Percentiles rank a stretch among this genome's conserved stretches.
These are phyloP conservation scores for Phrynocephalus vlangalii DNA, from an alignment of 2,797 vertebrate genomes.

Conservation along the genomic window DNA sequence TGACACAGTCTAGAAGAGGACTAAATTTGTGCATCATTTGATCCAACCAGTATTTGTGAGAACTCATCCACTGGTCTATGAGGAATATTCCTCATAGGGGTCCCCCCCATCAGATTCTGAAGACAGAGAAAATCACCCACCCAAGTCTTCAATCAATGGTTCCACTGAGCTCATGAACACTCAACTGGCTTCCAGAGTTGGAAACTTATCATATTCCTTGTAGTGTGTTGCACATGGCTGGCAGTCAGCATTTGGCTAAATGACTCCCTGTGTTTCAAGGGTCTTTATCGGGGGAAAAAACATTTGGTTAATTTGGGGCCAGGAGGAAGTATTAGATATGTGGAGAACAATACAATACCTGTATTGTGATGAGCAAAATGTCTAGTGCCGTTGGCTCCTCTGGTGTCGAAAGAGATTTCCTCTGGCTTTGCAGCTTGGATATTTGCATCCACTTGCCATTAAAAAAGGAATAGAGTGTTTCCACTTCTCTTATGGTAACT, in stretches of 20 bases:
- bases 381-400: slow-evolving; percentile 97
- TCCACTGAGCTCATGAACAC: slow-evolving; percentile 41
- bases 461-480: slow-evolving; percentile 90
- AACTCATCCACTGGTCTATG: neutral
- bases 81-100: too few relatives aligned
- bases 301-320: slow-evolving; percentile 44
- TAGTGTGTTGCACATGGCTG: neutral
- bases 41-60: neutral
- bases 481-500: slow-evolving; percentile 91
- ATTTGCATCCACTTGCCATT: slow-evolving; percentile 96
- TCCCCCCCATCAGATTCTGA: too few relatives aligned
- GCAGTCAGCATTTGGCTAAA: neutral
- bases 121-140: neutral
- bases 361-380: slow-evolving; percentile 96
- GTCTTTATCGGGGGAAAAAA: slow-evolving; percentile 37
- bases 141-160: neutral
- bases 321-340: slow-evolving; percentile 48
- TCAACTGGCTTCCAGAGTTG: slow-evolving; percentile 46
- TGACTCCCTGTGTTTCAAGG: slow-evolving; percentile 57
- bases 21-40: neutral
- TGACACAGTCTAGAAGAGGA: neutral
- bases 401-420: slow-evolving; percentile 96
- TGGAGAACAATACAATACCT: slow-evolving; percentile 80
- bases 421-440: slow-evolving; percentile 96
- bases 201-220: neutral